A percentile compares a stretch with the other conserved stretches of the same genome.
Conservation (phyloP, 2,113 vertebrate genomes). For the Oreotrochilus melanogaster region DNA sequence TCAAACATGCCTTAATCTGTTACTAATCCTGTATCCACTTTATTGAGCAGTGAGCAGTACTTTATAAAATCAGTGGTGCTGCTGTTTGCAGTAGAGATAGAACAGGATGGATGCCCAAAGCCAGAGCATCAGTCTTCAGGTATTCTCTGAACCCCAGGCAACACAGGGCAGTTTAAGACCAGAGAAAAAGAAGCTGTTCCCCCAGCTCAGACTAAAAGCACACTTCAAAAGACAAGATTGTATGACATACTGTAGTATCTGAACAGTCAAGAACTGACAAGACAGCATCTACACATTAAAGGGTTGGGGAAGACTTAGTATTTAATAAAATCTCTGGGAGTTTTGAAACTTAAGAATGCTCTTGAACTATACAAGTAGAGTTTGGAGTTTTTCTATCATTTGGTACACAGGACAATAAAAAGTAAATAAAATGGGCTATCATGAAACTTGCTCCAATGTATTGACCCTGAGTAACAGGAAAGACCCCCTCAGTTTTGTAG, state of each 20-base stretch:
- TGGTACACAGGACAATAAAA: not conserved
- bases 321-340: not conserved
- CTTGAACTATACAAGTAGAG: not conserved
- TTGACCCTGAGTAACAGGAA: not conserved
- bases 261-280: not conserved
- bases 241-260: not conserved
- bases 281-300: not conserved
- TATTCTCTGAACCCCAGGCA: not conserved
- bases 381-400: not conserved
- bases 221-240: not conserved
- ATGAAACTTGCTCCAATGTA: not conserved
- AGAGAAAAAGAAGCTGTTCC: not conserved
- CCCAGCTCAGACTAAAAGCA: not conserved
- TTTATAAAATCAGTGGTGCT: not conserved
- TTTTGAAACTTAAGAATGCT: not conserved
- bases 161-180: not conserved
- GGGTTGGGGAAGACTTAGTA: not conserved
- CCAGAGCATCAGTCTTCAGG: not conserved
- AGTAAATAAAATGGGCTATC: not conserved
- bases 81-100: not conserved
- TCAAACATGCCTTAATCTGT: not conserved
- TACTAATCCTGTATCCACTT: not conserved
- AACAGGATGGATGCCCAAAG: not conserved
- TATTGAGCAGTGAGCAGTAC: not conserved
- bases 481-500: fast-evolving